phyloP scores from a whole-genome alignment of 2,888 invertebrate species.

The Cyaniris semiargus region DNA sequence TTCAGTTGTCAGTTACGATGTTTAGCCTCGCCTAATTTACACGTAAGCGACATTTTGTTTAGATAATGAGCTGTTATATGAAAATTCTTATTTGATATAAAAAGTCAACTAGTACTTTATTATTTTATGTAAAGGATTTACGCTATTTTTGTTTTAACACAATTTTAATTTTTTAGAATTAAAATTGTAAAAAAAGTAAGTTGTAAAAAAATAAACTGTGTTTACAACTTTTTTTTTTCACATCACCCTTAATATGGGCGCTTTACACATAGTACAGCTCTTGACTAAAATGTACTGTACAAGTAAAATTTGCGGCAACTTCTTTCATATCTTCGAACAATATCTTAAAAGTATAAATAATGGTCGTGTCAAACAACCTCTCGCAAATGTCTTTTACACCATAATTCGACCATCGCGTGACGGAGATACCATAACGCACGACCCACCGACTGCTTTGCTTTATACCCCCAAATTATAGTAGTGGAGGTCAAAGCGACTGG shows the following conservation, averaged over 20 bases:
- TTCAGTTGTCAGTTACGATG: background rate
- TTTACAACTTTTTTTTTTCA: no score
- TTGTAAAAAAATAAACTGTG: no score
- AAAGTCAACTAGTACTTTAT: no score
- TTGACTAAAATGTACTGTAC: no score
- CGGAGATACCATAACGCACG: constrained; percentile 50
- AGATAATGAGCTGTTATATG: no score
- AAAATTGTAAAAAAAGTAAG: no score
- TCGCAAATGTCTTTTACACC: constrained; percentile 55
- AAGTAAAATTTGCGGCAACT: background rate
- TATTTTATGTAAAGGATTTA: no score
- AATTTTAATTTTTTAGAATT: no score
- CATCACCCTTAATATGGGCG: background rate
- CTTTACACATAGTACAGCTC: background rate
- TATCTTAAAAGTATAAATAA: background rate
- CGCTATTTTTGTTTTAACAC: no score
- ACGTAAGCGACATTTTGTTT: background rate
- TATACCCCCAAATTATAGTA: constrained; percentile 29
- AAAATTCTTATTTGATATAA: no score
- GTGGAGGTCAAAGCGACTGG: constrained; percentile 28
- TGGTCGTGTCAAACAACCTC: constrained; percentile 42
- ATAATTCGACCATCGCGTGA: constrained; percentile 73
- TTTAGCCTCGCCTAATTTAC: background rate
- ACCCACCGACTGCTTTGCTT: constrained; percentile 33
- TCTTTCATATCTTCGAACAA: background rate